These are phyloP conservation scores for Chaetodon trifascialis DNA, from an alignment of 2,113 vertebrate genomes.

Conservation along the genomic window DNA sequence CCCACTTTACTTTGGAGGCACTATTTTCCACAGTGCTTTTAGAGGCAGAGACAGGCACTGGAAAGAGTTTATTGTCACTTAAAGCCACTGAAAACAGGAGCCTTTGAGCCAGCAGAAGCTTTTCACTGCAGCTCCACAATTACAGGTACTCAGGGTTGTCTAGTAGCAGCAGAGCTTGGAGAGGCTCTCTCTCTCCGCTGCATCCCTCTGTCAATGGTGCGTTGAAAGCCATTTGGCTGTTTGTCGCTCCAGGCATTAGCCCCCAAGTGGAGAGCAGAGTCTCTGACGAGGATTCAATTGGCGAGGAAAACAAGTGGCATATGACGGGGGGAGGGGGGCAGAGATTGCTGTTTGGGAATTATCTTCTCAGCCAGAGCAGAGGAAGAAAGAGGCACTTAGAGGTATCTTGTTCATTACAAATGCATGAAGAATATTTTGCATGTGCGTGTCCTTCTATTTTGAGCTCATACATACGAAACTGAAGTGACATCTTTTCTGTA, in stretches of 20 bases:
- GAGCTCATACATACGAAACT: conserved; percentile 42
- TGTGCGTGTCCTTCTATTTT: conserved; percentile 63
- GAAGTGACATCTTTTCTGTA: conserved; percentile 40
- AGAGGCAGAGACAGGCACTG: conserved; percentile 66
- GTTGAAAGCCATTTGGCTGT: conserved; percentile 95
- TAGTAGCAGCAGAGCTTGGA: conserved; percentile 90
- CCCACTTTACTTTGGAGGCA: conserved; percentile 66
- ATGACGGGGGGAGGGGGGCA: conserved; percentile 43
- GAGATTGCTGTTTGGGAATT: conserved; percentile 70
- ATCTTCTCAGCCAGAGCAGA: conserved; percentile 66
- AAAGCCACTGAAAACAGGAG: conserved; percentile 93
- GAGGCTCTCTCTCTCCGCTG: conserved; percentile 80
- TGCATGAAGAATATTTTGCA: conserved; percentile 70
- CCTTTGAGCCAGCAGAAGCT: conserved; percentile 88
- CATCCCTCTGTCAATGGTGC: conserved; percentile 88
- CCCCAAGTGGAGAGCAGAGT: conserved; percentile 88
- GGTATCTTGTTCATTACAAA: conserved; percentile 77
- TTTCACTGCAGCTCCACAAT: conserved; percentile 92
- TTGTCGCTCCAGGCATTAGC: conserved; percentile 92
- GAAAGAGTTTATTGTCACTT: conserved; percentile 89
- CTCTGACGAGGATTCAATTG: conserved; percentile 92
- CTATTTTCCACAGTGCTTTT: conserved; percentile 74
- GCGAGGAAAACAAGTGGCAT: conserved; percentile 80
- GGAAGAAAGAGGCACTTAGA: conserved; percentile 72
- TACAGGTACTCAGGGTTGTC: conserved; percentile 94